Evolutionary conservation across 2,797 vertebrate species (phyloP), one percentile per base, ranked within the genome.

Genomic region (Notolabrus celidotus): DNA sequence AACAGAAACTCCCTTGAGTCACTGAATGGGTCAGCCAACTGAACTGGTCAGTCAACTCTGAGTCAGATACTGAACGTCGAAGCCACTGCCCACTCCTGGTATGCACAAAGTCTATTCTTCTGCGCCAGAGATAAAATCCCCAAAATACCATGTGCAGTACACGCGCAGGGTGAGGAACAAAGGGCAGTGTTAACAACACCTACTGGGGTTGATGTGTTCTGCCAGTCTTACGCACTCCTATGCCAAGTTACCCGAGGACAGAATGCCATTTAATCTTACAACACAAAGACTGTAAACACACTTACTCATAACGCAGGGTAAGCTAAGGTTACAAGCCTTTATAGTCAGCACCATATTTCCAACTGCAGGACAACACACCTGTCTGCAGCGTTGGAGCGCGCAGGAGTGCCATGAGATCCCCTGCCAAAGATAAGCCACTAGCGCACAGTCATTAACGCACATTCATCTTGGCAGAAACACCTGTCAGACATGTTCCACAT

Each of bases 71-170:
- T 46, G 11, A 82, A 65, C 31, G 16, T 23, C 3, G 1, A 62
- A 39, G 62, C 56, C 73, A 17, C 67, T 72, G 50, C 74, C 77
- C 78, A 81, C 54, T 72, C 51, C 72, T 73, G 54, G 75, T 63
- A 76, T 80, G 71, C 65, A 79, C 57, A 74, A 73, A 31, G n/a
- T 67, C 70, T 74, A 57, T 84, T 88, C 69, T 86, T 84, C 86
- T 79, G 34, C 23, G 47, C 52, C 67, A 19, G 22, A 69, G 65
- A 71, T 66, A 77, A 84, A 83, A 83, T 63, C 67, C 82, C 23
- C 29, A 59, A 80, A 79, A 83, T 65, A 68, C 61, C 68, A 87
- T 82, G 79, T 64, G 54, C 41, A 64, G 57, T 47, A 58, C 52
- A 42, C 16, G 12, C 25, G 29, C 58, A 80, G 74, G 69, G 77